Evolutionary conservation across 1,140 invertebrate species (phyloP), one percentile per base, ranked within the genome.

Genomic region (Vanessa atalanta): DNA sequence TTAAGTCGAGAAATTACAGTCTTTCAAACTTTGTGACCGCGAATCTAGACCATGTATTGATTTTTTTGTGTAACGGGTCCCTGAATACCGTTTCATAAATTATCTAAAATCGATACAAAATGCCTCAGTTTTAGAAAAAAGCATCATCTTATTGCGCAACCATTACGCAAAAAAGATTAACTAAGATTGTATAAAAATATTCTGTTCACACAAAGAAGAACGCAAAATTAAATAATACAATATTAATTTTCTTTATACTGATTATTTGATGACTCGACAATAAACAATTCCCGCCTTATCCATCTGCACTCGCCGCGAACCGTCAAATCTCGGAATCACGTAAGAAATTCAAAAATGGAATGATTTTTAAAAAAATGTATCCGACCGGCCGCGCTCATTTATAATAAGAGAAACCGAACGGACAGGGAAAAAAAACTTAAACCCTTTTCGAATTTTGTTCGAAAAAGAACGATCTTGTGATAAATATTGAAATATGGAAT

Each of bases 401-500:
- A 91, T 89, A 90, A 90, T 86, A 90, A 83, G 76, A 86, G 84
- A 85, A 83, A 82, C 66, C 57, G 75, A 87, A 82, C 77, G 73
- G 76, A 78, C 61, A 51, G 72, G 77, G 76, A 74, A 82, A 84
- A 81, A 81, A 82, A 82, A 68, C 65, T 55, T 64, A 70, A 72
- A 82, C 79, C 83, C 81, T 86, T 85, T 88, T 86, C 79, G 82
- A 83, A 85, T 90, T 89, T 89, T 85, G 87, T 88, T 86, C 86
- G 83, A 85, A 91, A 91, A 89, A 82, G 87, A 86, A 83, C 82
- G 87, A 91, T 91, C 84, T 78, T 75, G 87, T 82, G 89, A 90
- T 91, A 91, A 91, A 91, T 91, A 88, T 91, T 90, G 85, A 90
- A 91, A 88, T 91, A 89, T 91, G 87, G 85, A 86, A 87, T 86